Evolutionary conservation across 2,888 invertebrate genomes (phyloP), one percentile per base, ranked within the genome.

Genomic region (Drosophila pseudotalamancana): DNA sequence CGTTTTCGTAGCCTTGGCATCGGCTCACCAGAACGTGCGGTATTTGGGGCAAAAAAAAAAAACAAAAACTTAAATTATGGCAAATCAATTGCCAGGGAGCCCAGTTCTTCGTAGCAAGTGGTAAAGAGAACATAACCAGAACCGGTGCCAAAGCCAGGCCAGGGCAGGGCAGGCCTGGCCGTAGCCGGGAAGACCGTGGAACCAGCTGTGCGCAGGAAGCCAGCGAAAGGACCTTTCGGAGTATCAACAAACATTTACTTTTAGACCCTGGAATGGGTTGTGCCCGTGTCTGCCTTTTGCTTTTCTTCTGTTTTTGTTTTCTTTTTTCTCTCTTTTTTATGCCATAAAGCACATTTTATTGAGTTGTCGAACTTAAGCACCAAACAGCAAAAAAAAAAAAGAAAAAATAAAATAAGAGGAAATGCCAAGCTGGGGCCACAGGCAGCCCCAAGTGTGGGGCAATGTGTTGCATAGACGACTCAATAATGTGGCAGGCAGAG

Each of bases 311-410:
- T 72, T 55, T 61, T 66, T 76, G 46, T 50, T 62, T 59, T 69
- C 55, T 43, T 21, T 68, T 60, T 55, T 42, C 32, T 40, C 6
- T 34, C 23, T 34, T 72, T 73, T 72, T 76, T 74, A 75, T 72
- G 77, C 76, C 88, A 90, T 89, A 90, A 90, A 90, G 87, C 89
- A 90, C 80, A 90, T 89, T 90, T 90, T 90, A 90, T 90, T 90
- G 89, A 89, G 90, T 86, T 90, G 89, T 89, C 82, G 88, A 83
- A 82, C 86, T 86, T 87, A 87, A 83, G 83, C 82, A 85, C 83
- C 86, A 84, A 45, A 39, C 50, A 66, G 45, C 75, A 74, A 61
- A 59, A 74, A 67, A 34, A 64, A 37, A 23, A 57, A 49, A 54
- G 54, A 56, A 40, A 45, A 31, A 14, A 27, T 48, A 65, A 46